Percentiles rank a stretch among this genome's conserved stretches.
Evolutionary conservation across 1,140 invertebrate species (phyloP).

Genomic region (Formica exsecta): DNA sequence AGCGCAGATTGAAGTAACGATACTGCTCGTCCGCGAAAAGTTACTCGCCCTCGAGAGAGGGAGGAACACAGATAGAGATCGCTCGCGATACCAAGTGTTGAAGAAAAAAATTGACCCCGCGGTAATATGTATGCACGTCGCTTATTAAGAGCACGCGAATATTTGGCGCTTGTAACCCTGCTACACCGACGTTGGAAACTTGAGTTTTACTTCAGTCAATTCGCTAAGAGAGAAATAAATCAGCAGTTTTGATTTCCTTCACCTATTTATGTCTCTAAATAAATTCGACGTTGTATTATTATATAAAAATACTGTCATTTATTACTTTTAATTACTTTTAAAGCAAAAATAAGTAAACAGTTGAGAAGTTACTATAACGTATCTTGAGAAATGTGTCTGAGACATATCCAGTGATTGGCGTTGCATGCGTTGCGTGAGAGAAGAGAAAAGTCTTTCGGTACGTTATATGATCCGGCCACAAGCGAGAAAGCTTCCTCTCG

Average conservation of each 20-base stretch:
- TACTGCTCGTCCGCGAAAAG: constrained; percentile 32
- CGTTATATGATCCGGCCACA: constrained; percentile 20
- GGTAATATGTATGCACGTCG: background rate
- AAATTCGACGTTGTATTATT: background rate
- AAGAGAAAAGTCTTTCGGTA: constrained; percentile 23
- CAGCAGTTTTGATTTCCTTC: background rate
- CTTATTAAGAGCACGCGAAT: background rate
- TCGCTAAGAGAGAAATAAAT: background rate
- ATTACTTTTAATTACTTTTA: background rate
- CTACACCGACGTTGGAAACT: background rate
- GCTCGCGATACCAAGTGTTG: background rate
- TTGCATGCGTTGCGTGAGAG: constrained; percentile 22
- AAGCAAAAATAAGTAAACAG: background rate
- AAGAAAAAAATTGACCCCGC: background rate
- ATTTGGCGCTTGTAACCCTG: background rate
- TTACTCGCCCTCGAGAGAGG: background rate
- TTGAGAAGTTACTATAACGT: background rate
- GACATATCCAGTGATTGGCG: background rate
- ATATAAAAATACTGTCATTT: background rate
- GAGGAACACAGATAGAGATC: constrained; percentile 12
- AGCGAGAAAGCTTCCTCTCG: constrained; percentile 11
- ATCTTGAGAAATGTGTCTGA: background rate
- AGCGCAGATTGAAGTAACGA: constrained; percentile 39
- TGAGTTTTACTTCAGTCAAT: background rate
- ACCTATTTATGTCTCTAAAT: background rate